phyloP scores from a whole-genome alignment of 1,140 invertebrate genomes.

The Teleopsis dalmanni region DNA sequence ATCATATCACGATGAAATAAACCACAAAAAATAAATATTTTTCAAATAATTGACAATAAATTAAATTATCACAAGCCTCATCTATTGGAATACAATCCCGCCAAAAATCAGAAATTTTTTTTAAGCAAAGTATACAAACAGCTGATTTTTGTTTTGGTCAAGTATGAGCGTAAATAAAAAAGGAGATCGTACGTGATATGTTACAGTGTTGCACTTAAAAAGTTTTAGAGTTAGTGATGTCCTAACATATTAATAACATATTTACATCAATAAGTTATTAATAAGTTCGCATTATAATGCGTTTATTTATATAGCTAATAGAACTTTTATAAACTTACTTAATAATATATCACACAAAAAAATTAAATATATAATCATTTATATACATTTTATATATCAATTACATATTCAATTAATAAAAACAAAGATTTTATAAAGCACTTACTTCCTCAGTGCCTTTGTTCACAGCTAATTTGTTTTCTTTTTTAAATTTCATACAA shows the following conservation, averaged over 20 bases:
- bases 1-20: too few species aligned
- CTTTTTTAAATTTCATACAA: too few species aligned
- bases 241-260: not conserved
- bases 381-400: too few species aligned
- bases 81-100: not conserved
- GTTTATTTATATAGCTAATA: not conserved
- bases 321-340: not conserved
- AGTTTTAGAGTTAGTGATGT: not conserved
- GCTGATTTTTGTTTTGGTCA: not conserved
- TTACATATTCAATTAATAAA: too few species aligned
- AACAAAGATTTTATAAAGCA: too few species aligned
- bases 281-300: not conserved
- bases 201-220: not conserved
- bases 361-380: too few species aligned
- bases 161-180: not conserved
- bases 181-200: not conserved
- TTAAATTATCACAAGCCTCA: not conserved
- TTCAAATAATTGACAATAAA: not conserved
- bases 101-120: not conserved
- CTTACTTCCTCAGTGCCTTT: too few species aligned
- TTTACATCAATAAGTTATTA: not conserved
- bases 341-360: too few species aligned
- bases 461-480: too few species aligned
- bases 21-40: not conserved
- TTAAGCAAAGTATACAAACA: not conserved